phyloP scores from a whole-genome alignment of 2,888 invertebrate genomes.

The Laspeyria flexula region DNA sequence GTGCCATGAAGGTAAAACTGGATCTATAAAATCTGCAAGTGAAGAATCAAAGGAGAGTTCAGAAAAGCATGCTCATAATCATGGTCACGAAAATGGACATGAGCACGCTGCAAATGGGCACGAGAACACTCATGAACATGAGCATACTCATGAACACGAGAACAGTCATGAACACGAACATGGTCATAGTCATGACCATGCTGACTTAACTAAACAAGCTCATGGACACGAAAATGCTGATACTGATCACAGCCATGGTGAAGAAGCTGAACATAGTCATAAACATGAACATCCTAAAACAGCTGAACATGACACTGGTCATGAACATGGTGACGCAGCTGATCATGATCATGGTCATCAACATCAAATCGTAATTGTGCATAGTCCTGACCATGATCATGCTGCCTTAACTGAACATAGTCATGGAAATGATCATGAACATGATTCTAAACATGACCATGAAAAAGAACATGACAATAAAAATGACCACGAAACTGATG shows the following conservation, averaged over 20 bases:
- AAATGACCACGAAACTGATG: not conserved
- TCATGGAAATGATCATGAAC: not conserved
- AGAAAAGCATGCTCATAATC: not conserved
- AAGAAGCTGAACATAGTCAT: not conserved
- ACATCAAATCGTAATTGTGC: too few relatives aligned
- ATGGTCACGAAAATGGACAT: too few relatives aligned
- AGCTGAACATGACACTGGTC: not conserved
- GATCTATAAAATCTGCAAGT: constrained; percentile 49
- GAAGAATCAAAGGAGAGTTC: not conserved
- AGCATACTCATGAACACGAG: not conserved
- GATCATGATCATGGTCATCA: too few relatives aligned
- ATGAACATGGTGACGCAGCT: not conserved
- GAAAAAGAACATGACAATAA: not conserved
- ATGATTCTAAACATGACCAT: not conserved
- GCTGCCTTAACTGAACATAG: too few relatives aligned
- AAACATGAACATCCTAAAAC: not conserved
- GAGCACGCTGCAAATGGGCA: too few relatives aligned
- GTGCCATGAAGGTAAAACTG: constrained; percentile 60
- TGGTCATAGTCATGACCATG: not conserved
- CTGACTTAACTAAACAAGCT: too few relatives aligned
- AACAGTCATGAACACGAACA: not conserved
- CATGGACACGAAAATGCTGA: not conserved
- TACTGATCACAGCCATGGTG: not conserved
- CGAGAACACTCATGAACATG: not conserved
- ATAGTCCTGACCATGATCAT: not conserved